A percentile compares a stretch with the other conserved stretches of the same genome.
These are phyloP conservation scores for Arizona elegans DNA, from an alignment of 2,113 vertebrate species.

Conservation along the genomic window DNA sequence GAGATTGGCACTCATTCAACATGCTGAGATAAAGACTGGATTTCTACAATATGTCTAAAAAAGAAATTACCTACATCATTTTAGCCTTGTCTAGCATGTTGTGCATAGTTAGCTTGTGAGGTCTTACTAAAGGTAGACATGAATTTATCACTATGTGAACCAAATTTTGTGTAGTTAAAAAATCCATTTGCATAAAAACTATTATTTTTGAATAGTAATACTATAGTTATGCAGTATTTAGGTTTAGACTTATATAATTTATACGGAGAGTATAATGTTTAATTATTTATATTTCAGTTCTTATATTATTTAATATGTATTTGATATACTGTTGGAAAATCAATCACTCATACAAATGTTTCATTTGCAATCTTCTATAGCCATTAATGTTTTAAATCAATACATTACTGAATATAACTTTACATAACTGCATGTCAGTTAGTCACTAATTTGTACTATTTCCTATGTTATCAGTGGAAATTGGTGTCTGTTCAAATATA, in stretches of 20 bases:
- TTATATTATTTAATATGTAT: conserved; percentile 22
- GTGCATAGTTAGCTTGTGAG: neutral
- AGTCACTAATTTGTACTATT: neutral
- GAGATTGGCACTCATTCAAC: neutral
- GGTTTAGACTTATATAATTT: conserved; percentile 14
- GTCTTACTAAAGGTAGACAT: neutral
- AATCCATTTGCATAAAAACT: neutral
- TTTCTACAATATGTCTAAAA: neutral
- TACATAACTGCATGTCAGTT: neutral
- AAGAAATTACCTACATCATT: neutral
- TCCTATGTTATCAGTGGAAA: neutral
- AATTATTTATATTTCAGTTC: conserved; percentile 24
- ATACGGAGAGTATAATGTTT: conserved; percentile 16
- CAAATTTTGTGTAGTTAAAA: conserved; percentile 5
- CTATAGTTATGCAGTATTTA: neutral
- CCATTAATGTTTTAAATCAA: conserved; percentile 22
- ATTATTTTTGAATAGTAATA: neutral
- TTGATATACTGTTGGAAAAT: conserved; percentile 22
- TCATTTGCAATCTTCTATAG: neutral
- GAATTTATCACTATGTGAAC: neutral
- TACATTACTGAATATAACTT: neutral
- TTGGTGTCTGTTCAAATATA: neutral
- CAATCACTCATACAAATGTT: conserved; percentile 20
- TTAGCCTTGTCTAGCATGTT: neutral
- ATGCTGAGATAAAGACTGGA: neutral